A percentile compares a stretch with the other conserved stretches of the same genome.
These are phyloP conservation scores for Glyphotaelius pellucidus DNA, from an alignment of 2,888 invertebrate species.

Conservation along the genomic window DNA sequence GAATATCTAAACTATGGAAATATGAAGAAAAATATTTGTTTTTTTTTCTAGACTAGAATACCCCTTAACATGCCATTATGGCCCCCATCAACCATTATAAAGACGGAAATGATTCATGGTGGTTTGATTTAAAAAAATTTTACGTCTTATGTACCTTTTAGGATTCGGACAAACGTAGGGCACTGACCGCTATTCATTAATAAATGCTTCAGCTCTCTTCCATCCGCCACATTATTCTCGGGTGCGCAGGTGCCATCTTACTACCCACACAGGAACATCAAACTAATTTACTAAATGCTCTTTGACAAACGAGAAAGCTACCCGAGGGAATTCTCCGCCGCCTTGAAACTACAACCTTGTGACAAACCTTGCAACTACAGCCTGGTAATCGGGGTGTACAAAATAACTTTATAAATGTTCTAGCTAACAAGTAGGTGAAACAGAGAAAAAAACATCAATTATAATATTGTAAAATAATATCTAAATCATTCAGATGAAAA, in stretches of 20 bases:
- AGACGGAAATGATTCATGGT: neutral
- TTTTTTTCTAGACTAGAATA: too few species aligned
- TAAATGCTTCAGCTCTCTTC: neutral
- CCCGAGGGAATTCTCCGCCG: neutral
- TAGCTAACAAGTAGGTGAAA: neutral
- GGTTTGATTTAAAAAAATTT: too few species aligned
- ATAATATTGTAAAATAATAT: neutral
- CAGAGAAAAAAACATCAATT: too few species aligned
- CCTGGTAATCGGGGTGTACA: neutral
- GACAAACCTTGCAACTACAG: neutral
- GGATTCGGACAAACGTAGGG: neutral
- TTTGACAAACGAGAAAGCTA: neutral
- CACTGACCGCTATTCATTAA: neutral
- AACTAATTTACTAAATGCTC: slow-evolving; percentile 2
- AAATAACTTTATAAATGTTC: neutral
- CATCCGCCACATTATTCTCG: neutral
- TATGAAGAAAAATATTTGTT: too few species aligned
- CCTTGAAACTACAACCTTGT: neutral
- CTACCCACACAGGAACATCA: neutral
- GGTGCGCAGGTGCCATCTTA: neutral
- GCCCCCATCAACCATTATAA: neutral
- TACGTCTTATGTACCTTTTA: neutral
- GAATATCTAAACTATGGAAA: too few species aligned
- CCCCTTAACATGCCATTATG: neutral
- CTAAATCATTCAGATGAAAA: neutral